These are phyloP conservation scores for Oxyteleia sp. DNA, from an alignment of 2,888 invertebrate species.

Conservation along the genomic window DNA sequence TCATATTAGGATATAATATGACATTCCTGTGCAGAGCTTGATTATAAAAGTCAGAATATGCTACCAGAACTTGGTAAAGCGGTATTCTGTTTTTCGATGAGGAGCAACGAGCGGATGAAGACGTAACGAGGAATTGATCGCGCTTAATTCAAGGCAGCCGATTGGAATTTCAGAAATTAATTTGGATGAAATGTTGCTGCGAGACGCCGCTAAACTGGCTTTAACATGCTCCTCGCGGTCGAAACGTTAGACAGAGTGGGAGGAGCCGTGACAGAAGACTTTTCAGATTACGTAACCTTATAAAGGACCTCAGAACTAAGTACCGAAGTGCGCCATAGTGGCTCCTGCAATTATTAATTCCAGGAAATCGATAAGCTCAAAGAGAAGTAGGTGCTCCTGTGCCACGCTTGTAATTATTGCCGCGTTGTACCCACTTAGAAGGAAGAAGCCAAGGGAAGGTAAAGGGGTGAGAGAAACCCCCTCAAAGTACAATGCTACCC, in stretches of 20 bases:
- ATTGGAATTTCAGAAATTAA: conserved; percentile 39
- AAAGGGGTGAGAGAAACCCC: conserved; percentile 74
- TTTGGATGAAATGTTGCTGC: conserved; percentile 28
- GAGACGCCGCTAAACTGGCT: conserved; percentile 10
- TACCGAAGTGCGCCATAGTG: conserved; percentile 48
- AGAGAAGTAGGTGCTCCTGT: conserved; percentile 79
- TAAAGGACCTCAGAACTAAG: conserved; percentile 65
- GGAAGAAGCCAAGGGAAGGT: conserved; percentile 68
- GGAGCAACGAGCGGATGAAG: conserved; percentile 23
- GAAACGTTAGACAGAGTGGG: conserved; percentile 27
- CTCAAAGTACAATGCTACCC: conserved; percentile 86
- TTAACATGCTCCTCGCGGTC: conserved; percentile 33
- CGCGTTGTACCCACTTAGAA: conserved; percentile 67
- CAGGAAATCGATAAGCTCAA: conserved; percentile 86
- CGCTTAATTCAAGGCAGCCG: not conserved
- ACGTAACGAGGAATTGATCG: not conserved
- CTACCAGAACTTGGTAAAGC: too few species aligned
- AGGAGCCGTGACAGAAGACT: conserved; percentile 49
- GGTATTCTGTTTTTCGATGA: too few species aligned
- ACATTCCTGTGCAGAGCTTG: too few species aligned
- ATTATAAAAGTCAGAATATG: too few species aligned
- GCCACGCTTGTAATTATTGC: conserved; percentile 86
- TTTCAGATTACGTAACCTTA: conserved; percentile 72
- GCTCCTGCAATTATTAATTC: conserved; percentile 87
- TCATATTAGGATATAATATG: too few species aligned